Conservation (phyloP, 2,797 vertebrate genomes). For the Peromyscus eremicus region DNA sequence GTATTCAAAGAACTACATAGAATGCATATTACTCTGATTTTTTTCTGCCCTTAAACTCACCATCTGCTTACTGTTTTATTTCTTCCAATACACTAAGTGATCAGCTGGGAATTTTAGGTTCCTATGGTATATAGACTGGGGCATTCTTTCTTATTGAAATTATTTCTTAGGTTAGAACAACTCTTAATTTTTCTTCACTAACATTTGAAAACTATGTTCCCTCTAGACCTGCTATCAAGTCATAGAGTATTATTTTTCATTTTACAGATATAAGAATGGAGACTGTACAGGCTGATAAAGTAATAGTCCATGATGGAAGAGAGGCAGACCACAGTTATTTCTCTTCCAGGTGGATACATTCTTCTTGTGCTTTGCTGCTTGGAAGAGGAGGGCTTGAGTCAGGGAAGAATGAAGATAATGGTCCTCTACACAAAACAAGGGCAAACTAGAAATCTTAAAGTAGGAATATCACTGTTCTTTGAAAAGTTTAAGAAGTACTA, state of each 20-base stretch:
- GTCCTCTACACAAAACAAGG: not conserved
- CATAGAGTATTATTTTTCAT: not conserved
- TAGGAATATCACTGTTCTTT: not conserved
- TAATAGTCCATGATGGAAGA: not conserved
- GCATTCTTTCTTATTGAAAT: not conserved
- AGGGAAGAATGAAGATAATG: not conserved
- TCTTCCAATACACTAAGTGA: not conserved
- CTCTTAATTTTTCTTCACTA: not conserved
- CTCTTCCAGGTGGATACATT: fast-evolving
- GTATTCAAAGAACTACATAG: not conserved
- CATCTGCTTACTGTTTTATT: not conserved
- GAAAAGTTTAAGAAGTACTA: not conserved
- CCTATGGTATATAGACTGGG: not conserved
- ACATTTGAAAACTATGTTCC: not conserved
- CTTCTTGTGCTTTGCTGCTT: fast-evolving
- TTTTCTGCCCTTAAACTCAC: not conserved
- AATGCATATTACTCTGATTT: not conserved
- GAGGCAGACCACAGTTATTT: not conserved
- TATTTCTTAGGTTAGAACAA: not conserved
- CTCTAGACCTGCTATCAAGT: not conserved
- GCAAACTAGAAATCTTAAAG: not conserved
- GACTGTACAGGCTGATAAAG: not conserved
- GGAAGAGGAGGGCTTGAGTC: not conserved
- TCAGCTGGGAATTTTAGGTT: not conserved
- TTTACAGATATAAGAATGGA: not conserved